Conservation (phyloP, 2,888 invertebrate genomes). For the Platycheirus rosarum region DNA sequence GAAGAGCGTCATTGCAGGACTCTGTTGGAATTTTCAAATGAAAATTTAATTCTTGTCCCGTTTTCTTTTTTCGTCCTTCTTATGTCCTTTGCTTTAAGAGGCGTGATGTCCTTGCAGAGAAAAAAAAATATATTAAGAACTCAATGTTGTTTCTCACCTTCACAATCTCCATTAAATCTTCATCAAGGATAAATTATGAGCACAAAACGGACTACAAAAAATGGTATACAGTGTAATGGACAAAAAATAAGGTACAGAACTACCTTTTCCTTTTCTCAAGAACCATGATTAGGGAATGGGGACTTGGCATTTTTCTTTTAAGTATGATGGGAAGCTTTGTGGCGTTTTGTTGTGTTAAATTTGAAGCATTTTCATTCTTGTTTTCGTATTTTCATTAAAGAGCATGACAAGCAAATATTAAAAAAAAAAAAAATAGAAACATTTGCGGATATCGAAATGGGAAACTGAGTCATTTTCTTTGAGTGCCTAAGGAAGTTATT, state of each 20-base stretch:
- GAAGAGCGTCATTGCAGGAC: constrained; percentile 5
- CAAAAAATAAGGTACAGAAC: constrained; percentile 43
- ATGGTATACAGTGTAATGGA: constrained; percentile 49
- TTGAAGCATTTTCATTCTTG: constrained; percentile 41
- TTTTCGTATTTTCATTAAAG: constrained; percentile 18
- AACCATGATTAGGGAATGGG: neutral
- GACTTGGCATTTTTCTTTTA: constrained; percentile 30
- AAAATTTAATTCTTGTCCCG: constrained; percentile 59
- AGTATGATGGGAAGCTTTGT: constrained; percentile 54
- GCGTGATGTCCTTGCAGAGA: constrained; percentile 56
- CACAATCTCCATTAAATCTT: constrained; percentile 72
- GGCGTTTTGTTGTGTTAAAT: constrained; percentile 50
- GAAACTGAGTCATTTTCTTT: constrained; percentile 59
- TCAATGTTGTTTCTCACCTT: constrained; percentile 71
- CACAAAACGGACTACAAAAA: constrained; percentile 25
- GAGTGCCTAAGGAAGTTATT: constrained; percentile 56
- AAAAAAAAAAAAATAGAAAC: constrained; percentile 25
- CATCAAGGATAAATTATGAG: constrained; percentile 72
- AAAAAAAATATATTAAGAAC: constrained; percentile 17
- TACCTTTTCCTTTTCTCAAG: constrained; percentile 9
- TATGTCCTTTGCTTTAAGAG: constrained; percentile 4
- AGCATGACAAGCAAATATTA: constrained; percentile 42
- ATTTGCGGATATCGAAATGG: constrained; percentile 67
- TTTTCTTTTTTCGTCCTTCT: constrained; percentile 23
- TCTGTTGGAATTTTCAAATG: constrained; percentile 45